These are phyloP conservation scores for Phymastichus coffea DNA, from an alignment of 1,140 invertebrate genomes.

Conservation along the genomic window DNA sequence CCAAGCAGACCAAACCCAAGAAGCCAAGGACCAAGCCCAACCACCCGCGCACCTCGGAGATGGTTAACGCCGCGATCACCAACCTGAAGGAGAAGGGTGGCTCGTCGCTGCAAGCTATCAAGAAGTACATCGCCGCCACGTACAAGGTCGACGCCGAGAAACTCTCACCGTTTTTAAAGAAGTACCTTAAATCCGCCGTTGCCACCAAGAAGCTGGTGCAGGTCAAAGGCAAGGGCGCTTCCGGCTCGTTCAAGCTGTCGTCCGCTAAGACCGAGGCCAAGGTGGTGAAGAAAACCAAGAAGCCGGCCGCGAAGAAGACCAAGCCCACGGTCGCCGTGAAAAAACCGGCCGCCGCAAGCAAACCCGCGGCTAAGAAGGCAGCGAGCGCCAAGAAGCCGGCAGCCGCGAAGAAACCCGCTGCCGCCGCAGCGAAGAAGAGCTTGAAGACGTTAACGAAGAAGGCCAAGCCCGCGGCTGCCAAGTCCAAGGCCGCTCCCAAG, in stretches of 20 bases:
- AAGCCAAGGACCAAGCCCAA: slow-evolving; percentile 51
- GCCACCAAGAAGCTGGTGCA: slow-evolving; percentile 58
- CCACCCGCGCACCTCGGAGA: slow-evolving; percentile 57
- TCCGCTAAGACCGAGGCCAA: slow-evolving; percentile 30
- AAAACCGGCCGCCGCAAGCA: neutral
- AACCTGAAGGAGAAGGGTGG: slow-evolving; percentile 62
- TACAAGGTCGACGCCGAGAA: slow-evolving; percentile 63
- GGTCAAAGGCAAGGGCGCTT: slow-evolving; percentile 43
- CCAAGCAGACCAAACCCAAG: slow-evolving; percentile 51
- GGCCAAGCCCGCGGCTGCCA: too few species aligned
- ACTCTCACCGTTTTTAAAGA: slow-evolving; percentile 61
- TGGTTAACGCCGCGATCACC: slow-evolving; percentile 62
- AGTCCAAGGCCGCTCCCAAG: neutral
- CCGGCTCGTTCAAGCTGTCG: slow-evolving; percentile 36
- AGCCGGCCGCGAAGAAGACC: slow-evolving; percentile 1
- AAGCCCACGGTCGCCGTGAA: neutral
- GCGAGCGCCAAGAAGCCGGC: slow-evolving; percentile 4
- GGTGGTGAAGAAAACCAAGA: neutral
- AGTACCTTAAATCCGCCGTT: slow-evolving; percentile 61
- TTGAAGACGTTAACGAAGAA: too few species aligned
- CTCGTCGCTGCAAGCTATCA: slow-evolving; percentile 64
- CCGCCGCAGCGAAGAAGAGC: too few species aligned
- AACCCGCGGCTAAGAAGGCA: neutral
- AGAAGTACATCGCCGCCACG: slow-evolving; percentile 62
- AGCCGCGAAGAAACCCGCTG: neutral